These are phyloP conservation scores for Eucera pruinosa DNA, from an alignment of 2,888 invertebrate genomes.

Conservation along the genomic window DNA sequence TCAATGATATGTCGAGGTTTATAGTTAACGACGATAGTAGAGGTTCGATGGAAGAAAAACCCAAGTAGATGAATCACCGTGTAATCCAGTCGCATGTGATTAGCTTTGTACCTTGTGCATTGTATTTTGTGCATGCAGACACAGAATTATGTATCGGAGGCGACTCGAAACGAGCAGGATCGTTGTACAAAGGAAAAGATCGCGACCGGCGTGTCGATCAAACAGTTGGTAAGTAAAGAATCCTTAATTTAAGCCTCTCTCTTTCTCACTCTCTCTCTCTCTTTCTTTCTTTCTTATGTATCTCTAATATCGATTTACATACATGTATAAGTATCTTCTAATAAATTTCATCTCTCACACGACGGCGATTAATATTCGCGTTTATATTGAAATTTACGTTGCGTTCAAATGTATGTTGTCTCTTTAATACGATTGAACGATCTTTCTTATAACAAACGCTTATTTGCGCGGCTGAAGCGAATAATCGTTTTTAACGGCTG, in stretches of 20 bases:
- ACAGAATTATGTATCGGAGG: conserved; percentile 83
- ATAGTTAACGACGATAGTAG: neutral
- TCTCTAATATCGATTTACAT: neutral
- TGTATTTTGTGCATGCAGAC: conserved; percentile 81
- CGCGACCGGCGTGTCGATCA: conserved; percentile 85
- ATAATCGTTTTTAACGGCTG: conserved; percentile 42
- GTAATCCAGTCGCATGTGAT: conserved; percentile 50
- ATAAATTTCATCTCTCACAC: neutral
- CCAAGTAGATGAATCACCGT: conserved; percentile 24
- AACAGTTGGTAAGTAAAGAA: conserved; percentile 84
- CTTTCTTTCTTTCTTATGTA: too few species aligned
- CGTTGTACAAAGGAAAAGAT: conserved; percentile 83
- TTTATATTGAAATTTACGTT: neutral
- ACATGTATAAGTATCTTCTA: neutral
- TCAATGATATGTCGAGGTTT: neutral
- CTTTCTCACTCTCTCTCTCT: too few species aligned
- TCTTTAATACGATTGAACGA: too few species aligned
- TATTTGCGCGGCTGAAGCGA: conserved; percentile 22
- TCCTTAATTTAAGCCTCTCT: neutral
- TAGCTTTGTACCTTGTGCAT: conserved; percentile 44
- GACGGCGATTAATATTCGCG: neutral
- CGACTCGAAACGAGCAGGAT: conserved; percentile 80
- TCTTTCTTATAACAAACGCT: conserved; percentile 13
- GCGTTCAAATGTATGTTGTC: neutral
- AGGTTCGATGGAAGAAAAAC: neutral